Percentiles rank a stretch among this genome's conserved stretches.
Conservation (phyloP, 2,113 vertebrate species). For the Corythoichthys haematopterus region DNA sequence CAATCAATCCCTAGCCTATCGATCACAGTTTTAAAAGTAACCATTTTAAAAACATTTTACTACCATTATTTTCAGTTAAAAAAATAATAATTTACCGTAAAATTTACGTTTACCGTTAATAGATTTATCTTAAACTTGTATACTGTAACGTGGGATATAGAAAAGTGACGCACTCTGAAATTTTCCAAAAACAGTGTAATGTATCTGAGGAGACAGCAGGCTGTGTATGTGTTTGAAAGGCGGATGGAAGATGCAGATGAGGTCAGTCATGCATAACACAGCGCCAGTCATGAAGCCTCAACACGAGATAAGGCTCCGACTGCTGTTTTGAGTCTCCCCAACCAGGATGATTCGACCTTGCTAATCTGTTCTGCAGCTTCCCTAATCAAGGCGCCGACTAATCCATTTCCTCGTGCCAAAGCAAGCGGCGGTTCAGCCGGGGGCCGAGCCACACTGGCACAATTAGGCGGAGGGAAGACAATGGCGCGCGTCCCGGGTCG, state of each 20-base stretch:
- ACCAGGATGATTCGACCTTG: conserved; percentile 50
- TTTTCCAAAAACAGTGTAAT: not conserved
- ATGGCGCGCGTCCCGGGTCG: conserved; percentile 33
- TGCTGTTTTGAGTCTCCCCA: conserved; percentile 53
- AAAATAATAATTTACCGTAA: too few relatives aligned
- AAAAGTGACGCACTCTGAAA: not conserved
- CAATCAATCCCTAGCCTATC: too few relatives aligned
- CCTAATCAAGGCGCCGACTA: conserved; percentile 61
- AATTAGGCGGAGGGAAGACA: conserved; percentile 41
- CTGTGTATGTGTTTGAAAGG: not conserved
- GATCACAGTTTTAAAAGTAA: too few relatives aligned
- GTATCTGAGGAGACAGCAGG: conserved; percentile 10
- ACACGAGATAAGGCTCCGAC: conserved; percentile 48
- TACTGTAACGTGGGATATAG: not conserved
- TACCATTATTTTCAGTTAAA: too few relatives aligned
- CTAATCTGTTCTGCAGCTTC: conserved; percentile 57
- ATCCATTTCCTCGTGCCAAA: conserved; percentile 56
- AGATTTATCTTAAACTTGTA: too few relatives aligned
- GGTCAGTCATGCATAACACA: conserved; percentile 45
- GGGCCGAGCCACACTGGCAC: conserved; percentile 28
- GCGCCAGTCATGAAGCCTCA: conserved; percentile 30
- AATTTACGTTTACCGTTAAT: too few relatives aligned
- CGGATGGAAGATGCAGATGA: conserved; percentile 36
- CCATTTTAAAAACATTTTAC: too few relatives aligned
- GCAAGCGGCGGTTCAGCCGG: conserved; percentile 32